Evolutionary conservation across 1,140 invertebrate genomes (phyloP), one percentile per base, ranked within the genome.

Genomic region (Pissodes strobi): DNA sequence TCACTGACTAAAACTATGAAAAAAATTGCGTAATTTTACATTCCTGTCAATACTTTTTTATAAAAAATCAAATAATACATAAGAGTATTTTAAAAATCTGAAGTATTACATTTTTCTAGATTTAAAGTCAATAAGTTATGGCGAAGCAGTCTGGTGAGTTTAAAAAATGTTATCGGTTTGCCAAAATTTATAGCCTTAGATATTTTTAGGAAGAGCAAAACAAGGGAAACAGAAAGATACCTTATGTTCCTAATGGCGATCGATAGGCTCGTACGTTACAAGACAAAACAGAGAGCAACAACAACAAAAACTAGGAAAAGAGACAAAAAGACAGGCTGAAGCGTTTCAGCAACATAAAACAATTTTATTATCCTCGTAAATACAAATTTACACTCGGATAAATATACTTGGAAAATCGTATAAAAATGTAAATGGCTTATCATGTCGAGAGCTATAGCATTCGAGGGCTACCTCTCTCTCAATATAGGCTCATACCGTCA

Each of bases 351-450:
- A 37, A 51, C 46, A 67, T 67, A 67, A 67, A 67, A 53, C 60
- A 67, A 59, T 58, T 66, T 67, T 67, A 67, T 67, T 67, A 59
- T 48, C 39, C 23, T 57, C 51, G 56, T 63, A 59, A 67, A 62
- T 58, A 49, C 49, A 63, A 63, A 67, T 67, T 63, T 67, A 58
- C 39, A 63, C 48, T 52, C 57, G 56, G 56, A 66, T 66, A 60
- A 66, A 60, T 60, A 66, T 66, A 39, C 56, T 39, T 58, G 30
- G 39, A 56, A 45, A 58, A 58, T 58, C 55, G 55, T 43, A 58
- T 43, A 45, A 58, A 58, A 58, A 58, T 58, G 55, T 58, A 58
- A 58, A 58, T 58, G 21, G 55, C 55, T 25, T 58, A 58, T 58
- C 55, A 58, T 46, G 18, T 19, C 30, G 30, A 34, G 6, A 43